Evolutionary conservation across 2,113 vertebrate species (phyloP).

Genomic region (Taurulus bubalis): DNA sequence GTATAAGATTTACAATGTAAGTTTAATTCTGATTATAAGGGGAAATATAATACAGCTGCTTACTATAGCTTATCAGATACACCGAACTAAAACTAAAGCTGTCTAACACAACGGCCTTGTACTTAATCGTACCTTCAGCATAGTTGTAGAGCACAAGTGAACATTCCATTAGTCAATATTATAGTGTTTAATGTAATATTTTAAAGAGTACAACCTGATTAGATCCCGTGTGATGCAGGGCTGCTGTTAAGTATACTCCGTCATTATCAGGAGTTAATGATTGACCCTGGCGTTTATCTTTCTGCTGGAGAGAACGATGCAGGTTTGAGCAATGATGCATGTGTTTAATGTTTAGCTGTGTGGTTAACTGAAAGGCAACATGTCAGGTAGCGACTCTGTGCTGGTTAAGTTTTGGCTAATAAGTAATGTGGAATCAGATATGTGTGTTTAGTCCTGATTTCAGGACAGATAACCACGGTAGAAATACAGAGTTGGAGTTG

Average conservation of each 20-base stretch:
- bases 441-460: slow-evolving; percentile 23
- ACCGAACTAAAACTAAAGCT: background rate
- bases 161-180: background rate
- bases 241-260: background rate
- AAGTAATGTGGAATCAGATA: slow-evolving; percentile 49
- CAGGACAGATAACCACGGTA: slow-evolving; percentile 1
- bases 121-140: background rate
- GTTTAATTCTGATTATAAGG: background rate
- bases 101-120: background rate
- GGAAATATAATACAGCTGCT: background rate
- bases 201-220: background rate
- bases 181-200: background rate
- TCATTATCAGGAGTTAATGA: slow-evolving; percentile 47
- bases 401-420: slow-evolving; percentile 68
- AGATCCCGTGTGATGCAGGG: background rate
- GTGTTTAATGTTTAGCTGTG: slow-evolving; percentile 76
- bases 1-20: background rate
- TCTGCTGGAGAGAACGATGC: slow-evolving; percentile 4
- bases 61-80: background rate
- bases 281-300: slow-evolving; percentile 9
- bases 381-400: slow-evolving; percentile 13
- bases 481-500: slow-evolving; percentile 1
- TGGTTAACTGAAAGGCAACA: slow-evolving; percentile 45
- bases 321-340: slow-evolving; percentile 51
- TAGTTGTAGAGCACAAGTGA: background rate